phyloP scores from a whole-genome alignment of 2,113 vertebrate species.

The Scophthalmus maximus region DNA sequence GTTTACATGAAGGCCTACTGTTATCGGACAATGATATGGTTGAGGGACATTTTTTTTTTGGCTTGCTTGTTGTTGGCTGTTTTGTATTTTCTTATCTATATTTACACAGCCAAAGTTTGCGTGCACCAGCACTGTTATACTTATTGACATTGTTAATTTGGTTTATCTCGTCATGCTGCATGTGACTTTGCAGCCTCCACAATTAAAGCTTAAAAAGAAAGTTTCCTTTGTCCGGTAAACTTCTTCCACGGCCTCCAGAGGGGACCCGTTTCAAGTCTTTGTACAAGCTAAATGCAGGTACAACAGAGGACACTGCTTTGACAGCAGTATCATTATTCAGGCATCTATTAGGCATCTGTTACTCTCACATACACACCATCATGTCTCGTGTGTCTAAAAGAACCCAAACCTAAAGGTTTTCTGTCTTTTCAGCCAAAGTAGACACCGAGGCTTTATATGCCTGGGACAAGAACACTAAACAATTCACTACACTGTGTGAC shows the following conservation, averaged over 20 bases:
- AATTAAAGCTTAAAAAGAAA: constrained; percentile 58
- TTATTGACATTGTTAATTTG: constrained; percentile 58
- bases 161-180: constrained; percentile 41
- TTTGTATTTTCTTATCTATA: constrained; percentile 58
- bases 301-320: constrained; percentile 44
- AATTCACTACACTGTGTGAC: neutral
- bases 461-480: constrained; percentile 5
- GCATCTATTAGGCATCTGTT: neutral
- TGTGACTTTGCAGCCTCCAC: constrained; percentile 55
- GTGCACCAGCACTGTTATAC: constrained; percentile 37
- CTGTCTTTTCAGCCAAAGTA: neutral
- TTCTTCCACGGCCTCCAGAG: constrained; percentile 3
- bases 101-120: constrained; percentile 58
- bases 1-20: constrained; percentile 1
- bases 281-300: constrained; percentile 22
- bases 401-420: constrained; percentile 11
- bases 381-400: neutral
- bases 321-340: constrained; percentile 54
- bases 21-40: constrained; percentile 53
- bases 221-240: constrained; percentile 28
- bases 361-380: constrained; percentile 5
- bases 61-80: constrained; percentile 34
- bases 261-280: constrained; percentile 42
- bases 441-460: no score
- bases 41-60: constrained; percentile 31